Evolutionary conservation across 2,888 invertebrate genomes (phyloP), one percentile per base, ranked within the genome.

Genomic region (Parthenolecanium corni): DNA sequence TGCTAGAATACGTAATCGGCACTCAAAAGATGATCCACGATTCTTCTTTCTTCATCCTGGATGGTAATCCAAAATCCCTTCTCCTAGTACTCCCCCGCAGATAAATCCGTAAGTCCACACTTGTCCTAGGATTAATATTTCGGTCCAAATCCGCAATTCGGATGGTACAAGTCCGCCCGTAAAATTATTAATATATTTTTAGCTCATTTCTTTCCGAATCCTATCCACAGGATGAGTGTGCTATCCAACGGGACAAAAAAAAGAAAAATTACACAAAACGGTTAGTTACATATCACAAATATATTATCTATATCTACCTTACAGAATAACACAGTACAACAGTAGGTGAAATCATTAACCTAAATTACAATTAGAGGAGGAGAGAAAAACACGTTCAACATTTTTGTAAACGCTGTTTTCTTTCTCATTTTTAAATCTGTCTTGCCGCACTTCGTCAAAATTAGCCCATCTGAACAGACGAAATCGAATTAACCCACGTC

Each of bases 201-300:
- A 49, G 23, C 21, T 47, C 51, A 36, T 61, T 31, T 61, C 23
- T 61, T 49, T 61, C 61, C 61, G 49, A 38, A 49, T 51, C 61
- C 49, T 61, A 61, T 61, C 61, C 61, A 61, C 49, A 61, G 61
- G 61, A 61, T 61, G 61, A 46, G 61, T 61, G 61, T 46, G 61
- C 61, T 61, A 61, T 61, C 61, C 61, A 61, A 49, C 31, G 49
- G 61, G 61, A 61, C 61, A 61, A 61, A 61, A 58, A 58, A 61
- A 61, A 57, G 42, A 57, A 57, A 46, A 49, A 47, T 49, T 61
- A 61, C 61, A 61, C 61, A 51, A 61, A 36, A 61, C 38, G 25
- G 61, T 61, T 61, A 61, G 61, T 61, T 38, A 51, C 49, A 51
- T 49, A 49, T 23, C 49, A 49, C 21, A 49, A 49, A 49, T 49